Evolutionary conservation across 2,113 vertebrate genomes (phyloP).

Genomic region (Chaenogobius annularis): DNA sequence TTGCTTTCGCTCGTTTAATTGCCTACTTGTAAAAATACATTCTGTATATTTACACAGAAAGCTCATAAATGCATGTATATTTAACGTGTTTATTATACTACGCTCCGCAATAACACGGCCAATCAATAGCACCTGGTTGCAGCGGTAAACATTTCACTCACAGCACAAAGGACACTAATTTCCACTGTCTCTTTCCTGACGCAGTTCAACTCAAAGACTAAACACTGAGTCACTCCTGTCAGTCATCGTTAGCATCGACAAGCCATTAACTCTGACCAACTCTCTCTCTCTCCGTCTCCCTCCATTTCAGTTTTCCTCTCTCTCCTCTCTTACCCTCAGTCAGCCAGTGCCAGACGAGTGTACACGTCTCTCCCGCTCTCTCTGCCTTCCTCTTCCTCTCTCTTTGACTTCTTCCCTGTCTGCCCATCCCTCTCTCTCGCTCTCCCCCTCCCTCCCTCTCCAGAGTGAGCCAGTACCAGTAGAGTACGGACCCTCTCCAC

Average conservation of each 20-base stretch:
- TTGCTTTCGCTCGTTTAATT: no score
- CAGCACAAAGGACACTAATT: slow-evolving; percentile 45
- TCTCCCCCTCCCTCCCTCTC: not conserved
- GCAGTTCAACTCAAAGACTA: slow-evolving; percentile 33
- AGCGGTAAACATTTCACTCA: slow-evolving; percentile 36
- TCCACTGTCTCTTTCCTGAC: slow-evolving; percentile 2
- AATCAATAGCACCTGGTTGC: slow-evolving; percentile 27
- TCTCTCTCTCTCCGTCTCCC: not conserved
- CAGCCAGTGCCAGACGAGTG: no score
- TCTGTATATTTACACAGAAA: no score
- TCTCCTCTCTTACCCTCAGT: no score
- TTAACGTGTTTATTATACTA: no score
- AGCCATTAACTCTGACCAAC: not conserved
- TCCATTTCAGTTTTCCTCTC: no score
- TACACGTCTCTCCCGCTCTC: no score
- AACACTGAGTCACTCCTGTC: slow-evolving; percentile 18
- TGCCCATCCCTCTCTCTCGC: not conserved
- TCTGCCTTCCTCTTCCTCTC: not conserved
- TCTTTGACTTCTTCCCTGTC: no score
- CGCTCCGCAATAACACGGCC: slow-evolving; percentile 10
- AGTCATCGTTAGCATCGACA: slow-evolving; percentile 46
- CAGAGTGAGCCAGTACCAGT: slow-evolving; percentile 25
- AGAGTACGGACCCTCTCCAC: slow-evolving; percentile 41
- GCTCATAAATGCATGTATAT: no score
- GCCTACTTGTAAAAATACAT: no score